These are phyloP conservation scores for Camponotus pennsylvanicus DNA, from an alignment of 1,140 invertebrate species.

Conservation along the genomic window DNA sequence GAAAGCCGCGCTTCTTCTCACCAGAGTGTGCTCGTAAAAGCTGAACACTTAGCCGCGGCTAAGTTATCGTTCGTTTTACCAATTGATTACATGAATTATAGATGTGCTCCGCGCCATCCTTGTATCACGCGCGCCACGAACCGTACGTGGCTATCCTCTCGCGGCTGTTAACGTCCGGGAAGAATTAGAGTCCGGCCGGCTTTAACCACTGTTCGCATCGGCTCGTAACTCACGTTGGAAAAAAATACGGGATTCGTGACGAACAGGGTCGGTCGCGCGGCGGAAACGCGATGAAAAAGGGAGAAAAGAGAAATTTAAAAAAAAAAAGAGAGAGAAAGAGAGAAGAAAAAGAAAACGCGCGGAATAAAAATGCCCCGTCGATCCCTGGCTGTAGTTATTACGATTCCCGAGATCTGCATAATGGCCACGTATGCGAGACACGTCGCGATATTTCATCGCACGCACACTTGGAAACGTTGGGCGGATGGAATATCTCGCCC, in stretches of 20 bases:
- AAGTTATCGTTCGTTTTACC: conserved; percentile 75
- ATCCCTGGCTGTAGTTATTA: conserved; percentile 66
- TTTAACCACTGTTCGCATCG: conserved; percentile 70
- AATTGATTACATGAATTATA: conserved; percentile 81
- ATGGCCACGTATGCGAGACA: conserved; percentile 62
- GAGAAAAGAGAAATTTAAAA: too few relatives aligned
- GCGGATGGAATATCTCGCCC: conserved; percentile 34
- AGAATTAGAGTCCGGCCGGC: conserved; percentile 72
- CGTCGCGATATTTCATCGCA: conserved; percentile 67
- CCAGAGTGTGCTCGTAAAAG: conserved; percentile 70
- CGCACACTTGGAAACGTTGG: conserved; percentile 46
- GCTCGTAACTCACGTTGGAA: conserved; percentile 66
- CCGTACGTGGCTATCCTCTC: conserved; percentile 75
- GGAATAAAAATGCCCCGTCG: conserved; percentile 54
- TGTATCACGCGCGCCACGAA: conserved; percentile 55
- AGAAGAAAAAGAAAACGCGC: background rate
- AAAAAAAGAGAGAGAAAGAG: too few relatives aligned
- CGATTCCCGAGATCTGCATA: conserved; percentile 70
- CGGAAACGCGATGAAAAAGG: conserved; percentile 18
- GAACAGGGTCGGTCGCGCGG: conserved; percentile 36
- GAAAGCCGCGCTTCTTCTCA: conserved; percentile 26
- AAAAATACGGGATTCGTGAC: conserved; percentile 69
- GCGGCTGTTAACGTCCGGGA: conserved; percentile 75
- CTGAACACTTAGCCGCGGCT: conserved; percentile 57
- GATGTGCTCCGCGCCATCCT: conserved; percentile 61